These are phyloP conservation scores for Platyscapa corneri DNA, from an alignment of 1,140 invertebrate genomes.

Conservation along the genomic window DNA sequence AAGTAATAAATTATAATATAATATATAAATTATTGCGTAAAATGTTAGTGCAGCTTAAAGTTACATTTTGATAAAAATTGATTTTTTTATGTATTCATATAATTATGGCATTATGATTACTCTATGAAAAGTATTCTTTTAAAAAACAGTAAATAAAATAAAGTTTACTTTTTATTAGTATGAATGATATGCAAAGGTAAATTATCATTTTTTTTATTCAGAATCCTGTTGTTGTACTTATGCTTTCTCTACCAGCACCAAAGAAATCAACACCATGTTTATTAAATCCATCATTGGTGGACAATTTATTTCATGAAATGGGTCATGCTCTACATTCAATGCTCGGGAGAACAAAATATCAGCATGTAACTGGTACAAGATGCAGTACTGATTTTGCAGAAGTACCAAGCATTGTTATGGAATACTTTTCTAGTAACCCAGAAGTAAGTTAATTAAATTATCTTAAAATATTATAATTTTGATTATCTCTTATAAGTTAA, in stretches of 20 bases:
- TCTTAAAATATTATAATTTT: too few species aligned
- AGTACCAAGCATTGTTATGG: constrained; percentile 98
- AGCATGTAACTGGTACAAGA: constrained; percentile 97
- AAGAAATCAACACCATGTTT: constrained; percentile 86
- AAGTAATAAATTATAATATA: too few species aligned
- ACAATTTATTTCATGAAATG: constrained; percentile 99
- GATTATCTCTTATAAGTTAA: too few species aligned
- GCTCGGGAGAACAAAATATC: constrained; percentile 94
- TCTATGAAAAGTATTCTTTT: too few species aligned
- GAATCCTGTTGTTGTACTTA: constrained; percentile 94
- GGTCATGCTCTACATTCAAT: constrained; percentile 99
- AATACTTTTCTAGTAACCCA: constrained; percentile 95
- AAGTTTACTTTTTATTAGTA: too few species aligned
- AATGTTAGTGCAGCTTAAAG: too few species aligned
- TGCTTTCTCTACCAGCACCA: constrained; percentile 89
- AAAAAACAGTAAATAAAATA: too few species aligned
- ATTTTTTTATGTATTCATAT: too few species aligned
- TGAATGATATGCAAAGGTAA: too few species aligned
- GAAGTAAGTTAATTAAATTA: constrained; percentile 76
- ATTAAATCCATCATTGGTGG: constrained; percentile 87
- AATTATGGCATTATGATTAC: too few species aligned
- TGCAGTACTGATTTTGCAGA: constrained; percentile 99
- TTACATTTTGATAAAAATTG: too few species aligned
- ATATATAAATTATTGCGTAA: too few species aligned
- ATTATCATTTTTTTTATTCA: constrained; percentile 69